phyloP scores from a whole-genome alignment of 1,140 invertebrate genomes.

The Drosophila grimshawi region DNA sequence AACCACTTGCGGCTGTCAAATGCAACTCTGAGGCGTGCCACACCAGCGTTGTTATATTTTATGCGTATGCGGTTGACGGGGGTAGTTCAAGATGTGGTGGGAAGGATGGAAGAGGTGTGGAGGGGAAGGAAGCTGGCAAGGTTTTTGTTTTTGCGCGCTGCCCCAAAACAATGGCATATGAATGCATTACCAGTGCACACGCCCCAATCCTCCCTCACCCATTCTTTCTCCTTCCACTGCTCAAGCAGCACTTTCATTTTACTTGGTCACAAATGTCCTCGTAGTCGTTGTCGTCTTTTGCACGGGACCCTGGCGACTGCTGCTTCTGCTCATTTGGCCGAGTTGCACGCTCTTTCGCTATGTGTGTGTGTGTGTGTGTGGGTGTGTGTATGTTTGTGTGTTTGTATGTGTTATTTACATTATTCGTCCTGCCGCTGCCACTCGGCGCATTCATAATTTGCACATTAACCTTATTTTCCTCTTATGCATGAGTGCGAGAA shows the following conservation, averaged over 20 bases:
- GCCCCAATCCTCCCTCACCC: neutral
- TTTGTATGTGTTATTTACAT: conserved; percentile 17
- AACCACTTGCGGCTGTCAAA: conserved; percentile 82
- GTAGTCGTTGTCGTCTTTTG: conserved; percentile 14
- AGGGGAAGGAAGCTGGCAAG: neutral
- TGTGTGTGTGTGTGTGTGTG: neutral
- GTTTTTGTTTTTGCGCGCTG: conserved; percentile 46
- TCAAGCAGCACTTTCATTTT: conserved; percentile 60
- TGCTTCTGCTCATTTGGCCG: conserved; percentile 29
- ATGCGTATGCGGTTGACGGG: conserved; percentile 45
- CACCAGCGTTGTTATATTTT: conserved; percentile 76
- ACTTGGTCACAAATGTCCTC: conserved; percentile 52
- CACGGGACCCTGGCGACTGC: conserved; percentile 23
- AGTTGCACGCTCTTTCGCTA: neutral
- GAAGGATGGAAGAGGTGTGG: neutral
- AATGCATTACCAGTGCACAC: conserved; percentile 56
- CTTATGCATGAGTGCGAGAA: conserved; percentile 73
- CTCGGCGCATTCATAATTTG: conserved; percentile 61
- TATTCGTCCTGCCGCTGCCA: conserved; percentile 25
- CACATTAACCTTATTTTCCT: conserved; percentile 76
- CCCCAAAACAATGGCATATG: conserved; percentile 70
- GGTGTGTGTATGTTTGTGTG: no score
- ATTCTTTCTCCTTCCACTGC: neutral
- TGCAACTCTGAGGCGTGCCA: conserved; percentile 67
- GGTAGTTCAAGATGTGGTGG: no score